These are phyloP conservation scores for Nymphalis urticae DNA, from an alignment of 2,888 invertebrate species.

Conservation along the genomic window DNA sequence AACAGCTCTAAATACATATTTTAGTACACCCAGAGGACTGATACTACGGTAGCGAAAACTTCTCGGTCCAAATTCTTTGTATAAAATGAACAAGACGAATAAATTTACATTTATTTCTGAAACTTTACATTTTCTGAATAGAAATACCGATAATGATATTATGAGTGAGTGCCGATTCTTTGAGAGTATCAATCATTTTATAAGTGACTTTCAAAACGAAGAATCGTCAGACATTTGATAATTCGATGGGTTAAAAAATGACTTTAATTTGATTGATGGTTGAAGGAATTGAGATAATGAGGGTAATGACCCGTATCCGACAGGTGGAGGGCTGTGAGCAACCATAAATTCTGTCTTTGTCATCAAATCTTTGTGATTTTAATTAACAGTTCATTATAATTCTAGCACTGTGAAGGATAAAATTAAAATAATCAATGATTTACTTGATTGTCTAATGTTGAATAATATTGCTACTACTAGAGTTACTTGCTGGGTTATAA, in stretches of 20 bases:
- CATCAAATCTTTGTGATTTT: constrained; percentile 5
- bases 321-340: constrained; percentile 6
- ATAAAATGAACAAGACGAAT: background rate
- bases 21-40: constrained; percentile 1
- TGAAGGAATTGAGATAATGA: constrained; percentile 40
- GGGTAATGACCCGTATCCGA: constrained; percentile 30
- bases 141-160: constrained; percentile 9
- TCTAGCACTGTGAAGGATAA: background rate
- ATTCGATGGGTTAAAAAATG: constrained; percentile 21
- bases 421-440: too few species aligned
- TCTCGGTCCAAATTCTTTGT: background rate
- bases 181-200: constrained; percentile 54
- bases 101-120: constrained; percentile 6
- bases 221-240: constrained; percentile 36
- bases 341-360: background rate
- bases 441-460: too few species aligned
- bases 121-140: constrained; percentile 2
- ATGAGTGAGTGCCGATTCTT: constrained; percentile 2
- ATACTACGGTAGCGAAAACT: background rate
- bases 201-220: constrained; percentile 52
- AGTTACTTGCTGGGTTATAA: too few species aligned
- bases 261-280: constrained; percentile 47
- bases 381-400: background rate
- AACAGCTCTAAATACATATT: background rate
- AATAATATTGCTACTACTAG: too few species aligned